Conservation (phyloP, 2,113 vertebrate genomes). For the Mirounga angustirostris region DNA sequence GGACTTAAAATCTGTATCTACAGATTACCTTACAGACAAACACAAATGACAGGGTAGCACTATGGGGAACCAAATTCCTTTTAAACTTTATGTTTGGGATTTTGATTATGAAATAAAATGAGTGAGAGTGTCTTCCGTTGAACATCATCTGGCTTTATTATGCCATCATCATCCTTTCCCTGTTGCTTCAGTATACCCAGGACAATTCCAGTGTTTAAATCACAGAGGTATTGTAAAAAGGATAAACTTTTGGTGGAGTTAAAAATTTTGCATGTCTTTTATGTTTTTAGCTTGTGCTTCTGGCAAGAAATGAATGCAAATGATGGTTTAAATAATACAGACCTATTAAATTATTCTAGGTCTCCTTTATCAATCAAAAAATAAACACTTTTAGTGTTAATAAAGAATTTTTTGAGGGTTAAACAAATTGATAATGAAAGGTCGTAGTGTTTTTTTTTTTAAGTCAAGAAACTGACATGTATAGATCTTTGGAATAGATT, state of each 20-base stretch:
- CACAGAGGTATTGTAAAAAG: background rate
- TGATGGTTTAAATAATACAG: background rate
- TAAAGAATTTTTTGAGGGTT: background rate
- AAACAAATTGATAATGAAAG: background rate
- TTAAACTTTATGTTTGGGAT: constrained; percentile 24
- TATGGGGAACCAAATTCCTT: background rate
- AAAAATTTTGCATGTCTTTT: background rate
- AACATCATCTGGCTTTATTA: constrained; percentile 15
- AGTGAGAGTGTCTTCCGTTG: background rate
- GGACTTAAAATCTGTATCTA: constrained; percentile 74
- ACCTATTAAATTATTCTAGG: background rate
- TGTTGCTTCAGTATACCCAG: background rate
- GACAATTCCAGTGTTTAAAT: background rate
- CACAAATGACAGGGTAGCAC: constrained; percentile 63
- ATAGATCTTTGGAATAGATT: background rate
- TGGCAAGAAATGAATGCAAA: background rate
- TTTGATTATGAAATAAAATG: constrained; percentile 50
- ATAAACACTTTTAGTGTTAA: background rate
- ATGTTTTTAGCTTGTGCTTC: background rate
- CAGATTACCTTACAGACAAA: constrained; percentile 81
- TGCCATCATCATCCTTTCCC: background rate
- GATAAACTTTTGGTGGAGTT: background rate
- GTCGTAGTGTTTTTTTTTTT: background rate
- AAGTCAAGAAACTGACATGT: background rate
- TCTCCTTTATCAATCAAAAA: constrained; percentile 42